Conservation (phyloP, 2,797 vertebrate species). For the Scleropages formosus region DNA sequence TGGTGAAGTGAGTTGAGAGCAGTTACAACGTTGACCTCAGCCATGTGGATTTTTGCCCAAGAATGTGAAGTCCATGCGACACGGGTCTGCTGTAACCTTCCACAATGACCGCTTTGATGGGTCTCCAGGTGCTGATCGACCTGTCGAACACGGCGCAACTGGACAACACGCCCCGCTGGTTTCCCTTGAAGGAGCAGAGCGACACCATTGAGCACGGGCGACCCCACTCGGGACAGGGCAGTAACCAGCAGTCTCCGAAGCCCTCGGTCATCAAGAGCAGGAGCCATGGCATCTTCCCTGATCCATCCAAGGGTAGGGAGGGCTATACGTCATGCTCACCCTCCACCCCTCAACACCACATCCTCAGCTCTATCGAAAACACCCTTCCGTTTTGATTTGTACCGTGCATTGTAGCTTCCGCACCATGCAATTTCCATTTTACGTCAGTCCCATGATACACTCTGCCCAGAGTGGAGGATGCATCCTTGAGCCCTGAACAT, state of each 20-base stretch:
- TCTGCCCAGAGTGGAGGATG: conserved; percentile 25
- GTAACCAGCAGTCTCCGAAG: conserved; percentile 83
- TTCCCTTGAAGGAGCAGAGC: conserved; percentile 89
- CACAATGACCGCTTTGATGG: conserved; percentile 1
- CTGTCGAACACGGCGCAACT: conserved; percentile 85
- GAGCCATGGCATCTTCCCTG: conserved; percentile 97
- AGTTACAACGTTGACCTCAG: neutral
- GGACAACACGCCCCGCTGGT: conserved; percentile 93
- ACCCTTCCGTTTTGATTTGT: conserved; percentile 19
- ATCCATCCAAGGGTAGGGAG: conserved; percentile 90
- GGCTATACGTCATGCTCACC: neutral
- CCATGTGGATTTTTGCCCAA: neutral
- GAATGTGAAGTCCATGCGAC: no score
- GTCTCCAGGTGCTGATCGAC: conserved; percentile 87
- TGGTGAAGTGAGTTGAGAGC: conserved; percentile 82
- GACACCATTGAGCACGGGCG: conserved; percentile 89
- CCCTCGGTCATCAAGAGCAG: conserved; percentile 96
- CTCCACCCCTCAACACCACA: neutral
- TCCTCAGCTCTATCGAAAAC: conserved; percentile 16
- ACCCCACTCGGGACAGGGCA: conserved; percentile 75
- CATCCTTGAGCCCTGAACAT: conserved; percentile 26
- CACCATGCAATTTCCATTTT: conserved; percentile 24
- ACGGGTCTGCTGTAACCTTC: no score
- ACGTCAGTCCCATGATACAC: conserved; percentile 26
- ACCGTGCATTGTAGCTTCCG: conserved; percentile 23